Conservation (phyloP, 2,113 vertebrate species). For the Conger conger region DNA sequence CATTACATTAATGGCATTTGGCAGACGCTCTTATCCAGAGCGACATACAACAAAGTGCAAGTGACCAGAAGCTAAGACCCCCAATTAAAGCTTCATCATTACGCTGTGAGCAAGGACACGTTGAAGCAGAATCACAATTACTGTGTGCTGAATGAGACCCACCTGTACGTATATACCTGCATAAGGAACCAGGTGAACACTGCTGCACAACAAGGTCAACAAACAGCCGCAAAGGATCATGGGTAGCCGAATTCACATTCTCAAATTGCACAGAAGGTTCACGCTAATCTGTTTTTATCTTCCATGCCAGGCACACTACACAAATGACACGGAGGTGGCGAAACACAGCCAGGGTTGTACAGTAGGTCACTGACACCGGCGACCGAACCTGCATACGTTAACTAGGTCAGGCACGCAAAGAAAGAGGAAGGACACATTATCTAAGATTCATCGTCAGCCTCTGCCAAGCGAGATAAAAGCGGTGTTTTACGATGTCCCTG, state of each 20-base stretch:
- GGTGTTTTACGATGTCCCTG: constrained; percentile 20
- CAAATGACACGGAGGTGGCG: background rate
- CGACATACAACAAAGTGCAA: no score
- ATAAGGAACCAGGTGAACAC: no score
- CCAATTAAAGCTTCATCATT: no score
- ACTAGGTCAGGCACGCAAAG: constrained; percentile 27
- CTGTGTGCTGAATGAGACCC: no score
- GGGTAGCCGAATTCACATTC: background rate
- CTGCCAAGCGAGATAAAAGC: background rate
- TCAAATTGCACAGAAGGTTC: background rate
- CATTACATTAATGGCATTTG: no score
- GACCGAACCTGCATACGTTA: constrained; percentile 26
- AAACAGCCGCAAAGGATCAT: background rate
- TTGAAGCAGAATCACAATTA: no score
- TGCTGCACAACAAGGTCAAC: background rate
- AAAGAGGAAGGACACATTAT: constrained; percentile 14
- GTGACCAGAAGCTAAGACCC: no score
- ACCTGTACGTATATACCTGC: no score
- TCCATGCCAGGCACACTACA: background rate
- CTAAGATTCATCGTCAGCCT: constrained; percentile 13
- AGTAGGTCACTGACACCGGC: constrained; percentile 24
- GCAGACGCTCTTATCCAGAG: no score
- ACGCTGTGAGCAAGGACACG: no score
- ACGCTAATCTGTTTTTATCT: background rate
- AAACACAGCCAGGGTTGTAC: background rate